Conservation (phyloP, 2,888 invertebrate species). For the Bimastos eiseni region DNA sequence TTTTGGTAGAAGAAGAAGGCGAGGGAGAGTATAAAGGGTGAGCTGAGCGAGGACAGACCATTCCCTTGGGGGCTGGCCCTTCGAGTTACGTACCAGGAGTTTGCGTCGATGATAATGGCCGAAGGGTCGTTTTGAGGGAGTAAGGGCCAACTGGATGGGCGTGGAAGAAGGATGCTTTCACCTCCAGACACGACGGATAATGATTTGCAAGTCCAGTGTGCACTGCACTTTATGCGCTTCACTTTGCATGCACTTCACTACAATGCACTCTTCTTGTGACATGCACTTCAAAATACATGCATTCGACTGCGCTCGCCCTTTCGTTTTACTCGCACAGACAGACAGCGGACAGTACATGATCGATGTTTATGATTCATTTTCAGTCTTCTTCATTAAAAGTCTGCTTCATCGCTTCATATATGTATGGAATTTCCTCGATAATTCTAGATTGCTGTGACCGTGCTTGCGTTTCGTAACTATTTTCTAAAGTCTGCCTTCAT, state of each 20-base stretch:
- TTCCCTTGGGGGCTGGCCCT: not conserved
- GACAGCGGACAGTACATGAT: too few species aligned
- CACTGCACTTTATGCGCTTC: not conserved
- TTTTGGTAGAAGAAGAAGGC: not conserved
- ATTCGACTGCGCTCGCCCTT: not conserved
- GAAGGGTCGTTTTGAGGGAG: not conserved
- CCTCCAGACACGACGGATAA: not conserved
- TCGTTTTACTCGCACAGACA: too few species aligned
- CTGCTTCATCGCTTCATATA: too few species aligned
- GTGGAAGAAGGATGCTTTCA: not conserved
- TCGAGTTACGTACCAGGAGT: not conserved
- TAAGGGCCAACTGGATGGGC: not conserved
- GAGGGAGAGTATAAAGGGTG: not conserved
- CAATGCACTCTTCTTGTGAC: not conserved
- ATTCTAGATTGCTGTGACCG: too few species aligned
- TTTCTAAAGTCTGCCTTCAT: too few species aligned
- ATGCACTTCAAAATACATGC: not conserved
- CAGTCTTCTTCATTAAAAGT: too few species aligned
- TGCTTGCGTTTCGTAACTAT: too few species aligned
- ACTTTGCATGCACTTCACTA: constrained; percentile 8
- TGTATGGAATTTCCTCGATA: too few species aligned
- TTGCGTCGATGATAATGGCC: not conserved
- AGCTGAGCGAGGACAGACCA: not conserved
- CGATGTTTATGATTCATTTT: too few species aligned
- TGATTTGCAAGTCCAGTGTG: not conserved